phyloP scores from a whole-genome alignment of 2,888 invertebrate genomes.

The Actias luna region DNA sequence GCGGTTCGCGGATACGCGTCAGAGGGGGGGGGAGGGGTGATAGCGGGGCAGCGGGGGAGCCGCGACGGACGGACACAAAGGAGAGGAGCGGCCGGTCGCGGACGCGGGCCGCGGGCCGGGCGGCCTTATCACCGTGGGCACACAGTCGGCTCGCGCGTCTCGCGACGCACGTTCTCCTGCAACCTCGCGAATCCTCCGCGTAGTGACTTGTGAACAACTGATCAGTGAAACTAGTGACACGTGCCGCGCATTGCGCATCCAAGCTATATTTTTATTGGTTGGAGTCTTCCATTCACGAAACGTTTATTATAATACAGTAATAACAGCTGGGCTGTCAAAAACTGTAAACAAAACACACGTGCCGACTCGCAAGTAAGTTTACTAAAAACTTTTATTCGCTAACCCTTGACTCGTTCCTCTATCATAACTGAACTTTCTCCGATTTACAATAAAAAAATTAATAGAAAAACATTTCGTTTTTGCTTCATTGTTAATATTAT shows the following conservation, averaged over 20 bases:
- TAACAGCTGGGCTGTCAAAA: slow-evolving; percentile 63
- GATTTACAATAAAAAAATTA: neutral
- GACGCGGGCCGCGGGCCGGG: slow-evolving; percentile 65
- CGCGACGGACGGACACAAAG: slow-evolving; percentile 78
- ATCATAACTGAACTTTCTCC: neutral
- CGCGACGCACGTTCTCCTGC: slow-evolving; percentile 58
- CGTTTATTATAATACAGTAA: slow-evolving; percentile 48
- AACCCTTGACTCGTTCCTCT: slow-evolving; percentile 19
- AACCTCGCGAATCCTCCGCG: slow-evolving; percentile 38
- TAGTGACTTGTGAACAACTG: slow-evolving; percentile 50
- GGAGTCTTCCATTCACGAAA: slow-evolving; percentile 46
- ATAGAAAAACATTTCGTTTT: neutral
- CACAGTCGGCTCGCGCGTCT: slow-evolving; percentile 72
- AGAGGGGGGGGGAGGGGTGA: too few species aligned
- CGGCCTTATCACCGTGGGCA: slow-evolving; percentile 74
- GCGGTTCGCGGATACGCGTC: slow-evolving; percentile 30
- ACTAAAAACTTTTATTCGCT: slow-evolving; percentile 27
- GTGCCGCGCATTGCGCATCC: slow-evolving; percentile 64
- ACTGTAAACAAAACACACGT: slow-evolving; percentile 76
- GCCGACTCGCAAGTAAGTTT: slow-evolving; percentile 74
- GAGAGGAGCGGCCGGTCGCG: slow-evolving; percentile 76
- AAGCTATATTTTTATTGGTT: slow-evolving; percentile 47
- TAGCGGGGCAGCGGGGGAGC: slow-evolving; percentile 32
- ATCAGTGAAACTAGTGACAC: slow-evolving; percentile 56
- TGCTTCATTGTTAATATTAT: neutral